These are phyloP conservation scores for Myotis myotis DNA, from an alignment of 2,797 vertebrate species.

Conservation along the genomic window DNA sequence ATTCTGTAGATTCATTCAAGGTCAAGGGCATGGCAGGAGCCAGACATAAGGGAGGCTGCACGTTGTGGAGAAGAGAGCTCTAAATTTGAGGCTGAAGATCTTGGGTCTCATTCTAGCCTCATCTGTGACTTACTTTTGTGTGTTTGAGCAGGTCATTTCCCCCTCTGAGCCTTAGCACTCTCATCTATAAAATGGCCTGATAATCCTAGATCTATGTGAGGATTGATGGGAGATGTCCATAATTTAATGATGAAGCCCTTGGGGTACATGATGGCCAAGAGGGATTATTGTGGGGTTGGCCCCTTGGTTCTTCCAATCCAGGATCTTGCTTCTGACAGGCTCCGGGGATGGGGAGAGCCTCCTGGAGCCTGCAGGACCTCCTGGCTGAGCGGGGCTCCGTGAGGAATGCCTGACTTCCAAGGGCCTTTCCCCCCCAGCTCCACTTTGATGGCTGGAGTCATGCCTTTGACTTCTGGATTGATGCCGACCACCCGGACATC, in stretches of 20 bases:
- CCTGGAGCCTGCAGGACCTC: neutral
- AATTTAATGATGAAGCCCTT: neutral
- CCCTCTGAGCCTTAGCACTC: neutral
- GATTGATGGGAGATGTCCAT: neutral
- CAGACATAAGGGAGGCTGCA: neutral
- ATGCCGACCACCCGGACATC: conserved; percentile 95
- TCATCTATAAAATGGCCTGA: neutral
- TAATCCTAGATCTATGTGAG: neutral
- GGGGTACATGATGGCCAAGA: neutral
- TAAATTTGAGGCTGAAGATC: neutral
- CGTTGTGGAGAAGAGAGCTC: neutral
- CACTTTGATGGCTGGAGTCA: conserved; percentile 98
- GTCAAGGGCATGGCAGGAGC: neutral
- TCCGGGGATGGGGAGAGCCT: neutral
- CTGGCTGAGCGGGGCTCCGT: neutral
- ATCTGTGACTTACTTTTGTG: neutral
- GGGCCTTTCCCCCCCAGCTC: conserved; percentile 85
- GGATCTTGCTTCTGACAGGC: neutral
- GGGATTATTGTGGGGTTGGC: neutral
- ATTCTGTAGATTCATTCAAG: neutral
- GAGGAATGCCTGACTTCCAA: neutral
- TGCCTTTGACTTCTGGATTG: conserved; percentile 97
- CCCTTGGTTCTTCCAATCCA: neutral
- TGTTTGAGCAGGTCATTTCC: neutral
- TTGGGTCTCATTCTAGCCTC: neutral